Evolutionary conservation across 2,797 vertebrate species (phyloP), one percentile per base, ranked within the genome.

Genomic region (Ctenosaura bakeri): DNA sequence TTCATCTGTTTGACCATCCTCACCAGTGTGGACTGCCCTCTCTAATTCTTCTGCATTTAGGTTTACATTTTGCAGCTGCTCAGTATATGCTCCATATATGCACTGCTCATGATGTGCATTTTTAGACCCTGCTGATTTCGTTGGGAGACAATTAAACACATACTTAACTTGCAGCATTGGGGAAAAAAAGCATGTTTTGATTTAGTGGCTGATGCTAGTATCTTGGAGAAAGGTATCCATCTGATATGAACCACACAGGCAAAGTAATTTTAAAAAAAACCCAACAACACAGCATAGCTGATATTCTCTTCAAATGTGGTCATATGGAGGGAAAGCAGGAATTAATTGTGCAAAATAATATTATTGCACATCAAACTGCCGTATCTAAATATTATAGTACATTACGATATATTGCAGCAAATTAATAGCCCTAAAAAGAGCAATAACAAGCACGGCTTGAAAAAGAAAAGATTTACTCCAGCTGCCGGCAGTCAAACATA

Each of bases 261-360:
- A 89, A 42, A 54, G 56, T 89, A 93, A 91, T 94, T 93, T 94
- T 91, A 93, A 94, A 96, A 93, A 96, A 94, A 85, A n/a, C n/a
- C 42, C 42, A 46, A 46, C 42, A 95, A 92, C 88, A 85, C 4
- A 88, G 92, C 88, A 89, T 80, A 87, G 86, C 91, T 87, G 88
- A 42, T 89, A 90, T 82, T 94, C 89, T 92, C 91, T 95, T 93
- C 88, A 38, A 94, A 91, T 52, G 80, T 74, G 77, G 62, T 94
- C 92, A 85, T 87, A 71, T 85, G 81, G 87, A 92, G 89, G 88
- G 71, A 82, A 95, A 95, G 85, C 88, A 91, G 12, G 81, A 93
- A 94, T 96, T 95, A 96, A 96, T 94, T 94, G 92, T 88, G 93
- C 93, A 94, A 95, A 95, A 95, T 91, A 95, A 85, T 94, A 91